Conservation (phyloP, 2,797 vertebrate genomes). For the Protonibea diacanthus region DNA sequence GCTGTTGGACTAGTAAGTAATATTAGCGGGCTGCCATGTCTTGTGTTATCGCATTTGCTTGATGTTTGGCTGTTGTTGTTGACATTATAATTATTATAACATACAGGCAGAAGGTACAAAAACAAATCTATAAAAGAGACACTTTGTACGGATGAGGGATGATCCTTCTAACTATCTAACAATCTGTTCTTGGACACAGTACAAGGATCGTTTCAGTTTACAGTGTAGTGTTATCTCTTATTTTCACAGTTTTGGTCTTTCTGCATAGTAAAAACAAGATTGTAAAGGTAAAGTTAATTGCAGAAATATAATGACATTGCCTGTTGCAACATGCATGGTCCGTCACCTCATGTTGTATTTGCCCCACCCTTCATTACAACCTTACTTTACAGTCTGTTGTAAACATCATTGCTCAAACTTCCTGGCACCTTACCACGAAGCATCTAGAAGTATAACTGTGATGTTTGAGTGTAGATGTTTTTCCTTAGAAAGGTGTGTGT, state of each 20-base stretch:
- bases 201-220: not conserved
- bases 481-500: not conserved
- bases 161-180: not conserved
- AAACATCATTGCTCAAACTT: not conserved
- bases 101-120: not conserved
- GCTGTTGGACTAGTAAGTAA: too few species aligned
- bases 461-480: not conserved
- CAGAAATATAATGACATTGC: not conserved
- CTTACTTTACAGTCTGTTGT: not conserved
- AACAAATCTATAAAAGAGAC: not conserved
- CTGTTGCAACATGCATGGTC: not conserved
- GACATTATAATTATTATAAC: too few species aligned
- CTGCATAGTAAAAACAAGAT: not conserved
- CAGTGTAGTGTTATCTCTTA: not conserved
- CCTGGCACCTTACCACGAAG: not conserved
- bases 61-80: too few species aligned
- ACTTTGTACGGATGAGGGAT: not conserved
- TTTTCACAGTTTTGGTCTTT: not conserved
- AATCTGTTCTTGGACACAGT: not conserved
- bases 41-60: too few species aligned
- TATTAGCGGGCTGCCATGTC: too few species aligned
- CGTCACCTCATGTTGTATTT: too few species aligned
- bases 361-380: not conserved
- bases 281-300: not conserved
- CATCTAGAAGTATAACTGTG: not conserved